Evolutionary conservation across 2,888 invertebrate genomes (phyloP).

Genomic region (Hoplodrina ambigua): DNA sequence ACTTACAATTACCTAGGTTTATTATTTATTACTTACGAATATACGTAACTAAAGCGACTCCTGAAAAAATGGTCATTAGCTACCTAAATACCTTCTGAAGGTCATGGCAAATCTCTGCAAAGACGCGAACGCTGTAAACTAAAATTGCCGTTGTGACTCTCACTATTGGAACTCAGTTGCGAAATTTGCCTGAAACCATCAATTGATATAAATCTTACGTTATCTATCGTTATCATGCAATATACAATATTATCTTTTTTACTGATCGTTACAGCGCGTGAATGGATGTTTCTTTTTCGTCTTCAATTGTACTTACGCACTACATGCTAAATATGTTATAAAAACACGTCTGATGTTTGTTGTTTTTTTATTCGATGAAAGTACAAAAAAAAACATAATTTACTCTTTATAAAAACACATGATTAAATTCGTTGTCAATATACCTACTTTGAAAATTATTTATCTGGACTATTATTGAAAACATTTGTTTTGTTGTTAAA

Average conservation of each 20-base stretch:
- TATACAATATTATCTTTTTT: constrained; percentile 50
- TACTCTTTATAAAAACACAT: background rate
- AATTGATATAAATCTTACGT: constrained; percentile 56
- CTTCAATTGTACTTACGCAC: background rate
- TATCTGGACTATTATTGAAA: constrained; percentile 35
- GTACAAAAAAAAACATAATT: background rate
- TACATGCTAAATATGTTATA: constrained; percentile 9
- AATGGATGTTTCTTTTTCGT: constrained; percentile 19
- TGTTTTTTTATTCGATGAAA: background rate
- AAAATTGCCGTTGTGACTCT: constrained; percentile 5
- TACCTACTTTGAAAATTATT: constrained; percentile 10
- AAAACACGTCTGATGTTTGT: background rate
- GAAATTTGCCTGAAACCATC: constrained; percentile 35
- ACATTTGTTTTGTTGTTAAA: constrained; percentile 55
- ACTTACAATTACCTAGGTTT: background rate
- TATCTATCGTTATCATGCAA: constrained; percentile 57
- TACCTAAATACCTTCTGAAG: constrained; percentile 21
- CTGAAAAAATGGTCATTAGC: constrained; percentile 2
- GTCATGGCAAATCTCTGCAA: constrained; percentile 17
- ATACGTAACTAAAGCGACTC: background rate
- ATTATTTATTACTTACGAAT: background rate
- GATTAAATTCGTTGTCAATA: background rate
- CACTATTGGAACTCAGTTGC: constrained; percentile 22
- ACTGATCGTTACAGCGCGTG: constrained; percentile 41
- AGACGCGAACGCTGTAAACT: background rate